Evolutionary conservation across 2,888 invertebrate genomes (phyloP).

Genomic region (Leptinotarsa juncta): DNA sequence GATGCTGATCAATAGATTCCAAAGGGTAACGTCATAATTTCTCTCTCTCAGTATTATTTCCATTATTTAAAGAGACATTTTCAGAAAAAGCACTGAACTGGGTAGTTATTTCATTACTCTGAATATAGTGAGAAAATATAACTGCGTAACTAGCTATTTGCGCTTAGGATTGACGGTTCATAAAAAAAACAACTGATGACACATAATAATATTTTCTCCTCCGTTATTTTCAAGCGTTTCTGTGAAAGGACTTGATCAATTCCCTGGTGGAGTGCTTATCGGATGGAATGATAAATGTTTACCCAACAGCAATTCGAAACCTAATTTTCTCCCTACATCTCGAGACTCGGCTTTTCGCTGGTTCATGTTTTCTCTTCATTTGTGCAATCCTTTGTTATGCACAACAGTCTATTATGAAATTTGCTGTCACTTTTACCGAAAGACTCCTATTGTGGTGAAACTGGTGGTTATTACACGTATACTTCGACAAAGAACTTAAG

Average conservation of each 20-base stretch:
- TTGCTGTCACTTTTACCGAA: conserved; percentile 28
- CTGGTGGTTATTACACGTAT: conserved; percentile 20
- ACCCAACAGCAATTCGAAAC: conserved; percentile 8
- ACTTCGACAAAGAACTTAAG: conserved; percentile 27
- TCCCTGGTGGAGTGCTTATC: not conserved
- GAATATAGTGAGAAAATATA: no score
- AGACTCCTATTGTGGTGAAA: conserved; percentile 25
- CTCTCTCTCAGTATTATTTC: no score
- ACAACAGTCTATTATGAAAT: conserved; percentile 26
- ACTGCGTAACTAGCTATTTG: no score
- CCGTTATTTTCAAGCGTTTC: not conserved
- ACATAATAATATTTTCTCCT: not conserved
- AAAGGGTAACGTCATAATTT: no score
- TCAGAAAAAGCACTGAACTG: no score
- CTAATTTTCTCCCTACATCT: not conserved
- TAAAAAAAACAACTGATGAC: no score
- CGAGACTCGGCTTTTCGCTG: conserved; percentile 4
- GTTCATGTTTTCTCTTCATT: conserved; percentile 7
- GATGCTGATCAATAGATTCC: no score
- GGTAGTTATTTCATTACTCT: no score
- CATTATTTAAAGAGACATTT: no score
- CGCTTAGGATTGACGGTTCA: no score
- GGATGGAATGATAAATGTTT: conserved; percentile 6
- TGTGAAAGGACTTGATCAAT: not conserved
- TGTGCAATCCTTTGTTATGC: conserved; percentile 21